Conservation (phyloP, 1,140 invertebrate genomes). For the Cherax quadricarinatus region DNA sequence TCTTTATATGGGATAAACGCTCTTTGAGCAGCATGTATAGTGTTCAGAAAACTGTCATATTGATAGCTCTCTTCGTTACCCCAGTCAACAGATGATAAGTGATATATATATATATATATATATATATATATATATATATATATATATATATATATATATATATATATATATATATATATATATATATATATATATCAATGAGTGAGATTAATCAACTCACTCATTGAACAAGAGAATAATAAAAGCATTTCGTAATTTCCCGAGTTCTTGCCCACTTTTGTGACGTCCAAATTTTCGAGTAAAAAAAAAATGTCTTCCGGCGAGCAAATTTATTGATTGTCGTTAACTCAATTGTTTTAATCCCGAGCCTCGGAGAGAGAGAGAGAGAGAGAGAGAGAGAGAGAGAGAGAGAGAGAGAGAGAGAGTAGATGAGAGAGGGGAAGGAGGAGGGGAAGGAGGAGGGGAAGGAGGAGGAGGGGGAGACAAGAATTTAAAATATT, state of each 20-base stretch:
- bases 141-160: constrained; percentile 17
- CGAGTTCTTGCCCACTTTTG: background rate
- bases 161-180: constrained; percentile 35
- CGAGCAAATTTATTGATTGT: constrained; percentile 46
- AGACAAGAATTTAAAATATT: constrained; percentile 32
- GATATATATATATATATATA: too few species aligned
- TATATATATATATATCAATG: constrained; percentile 24
- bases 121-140: constrained; percentile 2
- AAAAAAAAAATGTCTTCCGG: constrained; percentile 16
- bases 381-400: too few species aligned
- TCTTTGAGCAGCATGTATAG: too few species aligned
- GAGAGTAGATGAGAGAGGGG: background rate
- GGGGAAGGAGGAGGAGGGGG: background rate
- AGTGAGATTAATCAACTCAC: too few species aligned
- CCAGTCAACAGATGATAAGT: too few species aligned
- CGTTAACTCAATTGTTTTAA: constrained; percentile 38
- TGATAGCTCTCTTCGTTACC: too few species aligned
- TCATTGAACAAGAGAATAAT: too few species aligned
- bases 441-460: background rate
- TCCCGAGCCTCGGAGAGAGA: too few species aligned
- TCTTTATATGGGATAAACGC: too few species aligned
- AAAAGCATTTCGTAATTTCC: background rate
- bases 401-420: constrained; percentile 16
- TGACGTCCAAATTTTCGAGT: background rate
- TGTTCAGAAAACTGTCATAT: too few species aligned